phyloP scores from a whole-genome alignment of 2,113 vertebrate species.

The Thermophis baileyi region DNA sequence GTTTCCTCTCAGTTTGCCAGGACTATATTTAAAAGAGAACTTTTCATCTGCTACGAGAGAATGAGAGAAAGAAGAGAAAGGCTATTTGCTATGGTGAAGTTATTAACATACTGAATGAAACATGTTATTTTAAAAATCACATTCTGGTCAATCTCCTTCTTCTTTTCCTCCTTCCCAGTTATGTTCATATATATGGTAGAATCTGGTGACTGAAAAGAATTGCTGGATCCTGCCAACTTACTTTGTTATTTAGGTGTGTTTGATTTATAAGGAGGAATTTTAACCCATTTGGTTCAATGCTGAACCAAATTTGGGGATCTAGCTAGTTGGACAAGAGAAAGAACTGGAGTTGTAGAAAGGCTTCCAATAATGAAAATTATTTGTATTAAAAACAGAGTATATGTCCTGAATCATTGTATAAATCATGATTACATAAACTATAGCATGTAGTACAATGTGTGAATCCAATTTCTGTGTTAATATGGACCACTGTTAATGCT shows the following conservation, averaged over 20 bases:
- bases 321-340: neutral
- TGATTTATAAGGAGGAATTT: neutral
- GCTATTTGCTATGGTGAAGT: neutral
- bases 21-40: slow-evolving; percentile 75
- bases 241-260: neutral
- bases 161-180: neutral
- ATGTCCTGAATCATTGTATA: neutral
- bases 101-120: neutral
- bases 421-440: neutral
- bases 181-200: neutral
- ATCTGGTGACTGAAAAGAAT: neutral
- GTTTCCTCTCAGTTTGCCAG: slow-evolving; percentile 81
- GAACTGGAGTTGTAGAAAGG: neutral
- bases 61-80: neutral
- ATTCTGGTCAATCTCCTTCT: neutral
- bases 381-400: neutral
- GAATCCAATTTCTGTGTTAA: neutral
- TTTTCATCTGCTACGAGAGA: slow-evolving; percentile 64
- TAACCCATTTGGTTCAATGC: neutral
- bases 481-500: neutral
- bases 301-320: neutral
- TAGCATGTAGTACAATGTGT: neutral
- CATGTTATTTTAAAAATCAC: neutral
- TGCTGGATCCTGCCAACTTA: neutral
- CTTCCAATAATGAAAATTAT: neutral